Percentiles rank a stretch among this genome's conserved stretches.
These are phyloP conservation scores for Rousettus leschenaultii DNA, from an alignment of 2,113 vertebrate genomes.

Conservation along the genomic window DNA sequence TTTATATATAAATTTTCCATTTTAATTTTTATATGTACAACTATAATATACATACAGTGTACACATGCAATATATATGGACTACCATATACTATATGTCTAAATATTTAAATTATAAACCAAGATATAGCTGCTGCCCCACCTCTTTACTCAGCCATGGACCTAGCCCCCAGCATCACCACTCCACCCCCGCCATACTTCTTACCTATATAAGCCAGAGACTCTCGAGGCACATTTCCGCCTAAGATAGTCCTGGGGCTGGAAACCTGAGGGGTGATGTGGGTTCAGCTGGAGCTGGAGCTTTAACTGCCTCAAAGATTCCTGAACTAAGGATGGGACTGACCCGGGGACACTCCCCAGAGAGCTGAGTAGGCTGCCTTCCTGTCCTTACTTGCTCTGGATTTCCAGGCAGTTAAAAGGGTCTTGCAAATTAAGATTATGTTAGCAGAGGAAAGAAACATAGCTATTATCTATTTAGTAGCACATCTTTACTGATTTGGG, in stretches of 20 bases:
- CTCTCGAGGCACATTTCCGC: not conserved
- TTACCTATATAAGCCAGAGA: not conserved
- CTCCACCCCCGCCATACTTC: too few relatives aligned
- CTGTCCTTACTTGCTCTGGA: not conserved
- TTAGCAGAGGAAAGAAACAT: not conserved
- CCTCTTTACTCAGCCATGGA: accelerated
- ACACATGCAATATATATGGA: not conserved
- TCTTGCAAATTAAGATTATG: not conserved
- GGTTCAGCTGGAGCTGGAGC: not conserved
- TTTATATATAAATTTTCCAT: not conserved
- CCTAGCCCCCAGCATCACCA: too few relatives aligned
- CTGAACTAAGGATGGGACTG: not conserved
- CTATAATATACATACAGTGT: not conserved
- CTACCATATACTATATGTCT: not conserved
- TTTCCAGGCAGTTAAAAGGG: not conserved
- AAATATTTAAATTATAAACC: not conserved
- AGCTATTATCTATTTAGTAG: not conserved
- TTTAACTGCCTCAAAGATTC: not conserved
- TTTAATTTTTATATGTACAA: not conserved
- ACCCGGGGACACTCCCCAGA: accelerated
- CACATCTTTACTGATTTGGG: not conserved
- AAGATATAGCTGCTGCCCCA: not conserved
- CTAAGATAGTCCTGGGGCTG: not conserved
- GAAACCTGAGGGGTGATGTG: not conserved
- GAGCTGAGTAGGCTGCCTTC: not conserved